Percentiles rank a stretch among this genome's conserved stretches.
phyloP scores from a whole-genome alignment of 2,797 vertebrate species.

The Clarias platycephalus region DNA sequence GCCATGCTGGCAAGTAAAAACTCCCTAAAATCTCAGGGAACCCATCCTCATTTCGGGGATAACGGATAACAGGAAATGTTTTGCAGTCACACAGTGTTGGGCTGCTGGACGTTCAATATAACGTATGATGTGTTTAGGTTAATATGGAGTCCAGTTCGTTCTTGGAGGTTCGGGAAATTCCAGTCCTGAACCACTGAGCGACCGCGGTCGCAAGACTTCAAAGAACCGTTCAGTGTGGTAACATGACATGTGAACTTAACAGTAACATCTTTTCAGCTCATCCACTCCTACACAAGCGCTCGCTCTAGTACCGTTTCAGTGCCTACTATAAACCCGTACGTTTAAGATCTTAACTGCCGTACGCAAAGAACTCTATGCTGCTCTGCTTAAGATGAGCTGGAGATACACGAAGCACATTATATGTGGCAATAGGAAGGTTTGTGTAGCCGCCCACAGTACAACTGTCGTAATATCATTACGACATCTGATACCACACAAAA shows the following conservation, averaged over 20 bases:
- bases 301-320: neutral
- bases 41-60: too few relatives aligned
- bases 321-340: neutral
- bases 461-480: slow-evolving; percentile 38
- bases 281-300: neutral
- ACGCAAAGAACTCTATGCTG: neutral
- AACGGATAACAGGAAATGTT: too few relatives aligned
- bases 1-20: too few relatives aligned
- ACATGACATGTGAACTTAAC: neutral
- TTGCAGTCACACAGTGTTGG: too few relatives aligned
- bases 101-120: too few relatives aligned
- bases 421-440: neutral
- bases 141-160: too few relatives aligned
- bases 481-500: slow-evolving; percentile 5
- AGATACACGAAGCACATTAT: neutral
- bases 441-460: slow-evolving; percentile 17
- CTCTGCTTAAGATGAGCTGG: neutral
- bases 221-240: neutral
- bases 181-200: too few relatives aligned
- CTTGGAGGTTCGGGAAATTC: too few relatives aligned
- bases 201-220: too few relatives aligned
- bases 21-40: too few relatives aligned
- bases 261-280: neutral
- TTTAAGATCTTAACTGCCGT: neutral
- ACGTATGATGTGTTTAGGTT: too few relatives aligned